Evolutionary conservation across 2,888 invertebrate species (phyloP).

Genomic region (Zaprionus lineosus): DNA sequence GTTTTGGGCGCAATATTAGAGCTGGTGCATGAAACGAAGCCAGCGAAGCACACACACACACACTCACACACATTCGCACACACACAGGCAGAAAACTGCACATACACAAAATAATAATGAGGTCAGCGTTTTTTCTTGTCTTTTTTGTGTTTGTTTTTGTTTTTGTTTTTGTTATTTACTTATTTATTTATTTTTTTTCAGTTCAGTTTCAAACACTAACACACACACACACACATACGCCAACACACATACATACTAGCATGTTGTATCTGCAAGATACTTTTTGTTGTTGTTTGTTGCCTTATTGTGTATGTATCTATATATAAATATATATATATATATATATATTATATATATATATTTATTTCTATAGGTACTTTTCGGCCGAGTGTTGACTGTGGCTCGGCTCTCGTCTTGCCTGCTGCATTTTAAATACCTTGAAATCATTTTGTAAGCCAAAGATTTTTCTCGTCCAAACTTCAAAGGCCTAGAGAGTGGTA

Average conservation of each 20-base stretch:
- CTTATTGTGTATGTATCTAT: not conserved
- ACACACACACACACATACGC: no score
- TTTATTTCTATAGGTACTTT: conserved; percentile 18
- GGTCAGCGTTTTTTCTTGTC: conserved; percentile 64
- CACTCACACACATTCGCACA: conserved; percentile 36
- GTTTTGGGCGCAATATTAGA: conserved; percentile 63
- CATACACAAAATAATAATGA: conserved; percentile 71
- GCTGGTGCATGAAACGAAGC: conserved; percentile 63
- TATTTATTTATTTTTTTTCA: conserved; percentile 41
- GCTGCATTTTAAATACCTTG: conserved; percentile 73
- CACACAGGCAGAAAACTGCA: conserved; percentile 41
- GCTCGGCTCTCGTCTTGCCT: conserved; percentile 38
- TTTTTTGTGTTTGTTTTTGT: conserved; percentile 28
- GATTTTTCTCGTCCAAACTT: conserved; percentile 55
- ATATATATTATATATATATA: not conserved
- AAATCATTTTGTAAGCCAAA: conserved; percentile 60
- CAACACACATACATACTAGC: conserved; percentile 63
- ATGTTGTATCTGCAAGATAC: conserved; percentile 70
- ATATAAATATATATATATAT: not conserved
- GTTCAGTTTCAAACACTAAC: conserved; percentile 53
- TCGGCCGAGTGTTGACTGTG: conserved; percentile 45
- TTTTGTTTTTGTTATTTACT: conserved; percentile 44
- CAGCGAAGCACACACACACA: conserved; percentile 38
- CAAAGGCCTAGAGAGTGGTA: conserved; percentile 25
- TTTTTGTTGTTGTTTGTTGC: conserved; percentile 43